Base-by-base conservation (phyloP, 2,797 vertebrate genomes). In the Halcyon leucocephala region DNA sequence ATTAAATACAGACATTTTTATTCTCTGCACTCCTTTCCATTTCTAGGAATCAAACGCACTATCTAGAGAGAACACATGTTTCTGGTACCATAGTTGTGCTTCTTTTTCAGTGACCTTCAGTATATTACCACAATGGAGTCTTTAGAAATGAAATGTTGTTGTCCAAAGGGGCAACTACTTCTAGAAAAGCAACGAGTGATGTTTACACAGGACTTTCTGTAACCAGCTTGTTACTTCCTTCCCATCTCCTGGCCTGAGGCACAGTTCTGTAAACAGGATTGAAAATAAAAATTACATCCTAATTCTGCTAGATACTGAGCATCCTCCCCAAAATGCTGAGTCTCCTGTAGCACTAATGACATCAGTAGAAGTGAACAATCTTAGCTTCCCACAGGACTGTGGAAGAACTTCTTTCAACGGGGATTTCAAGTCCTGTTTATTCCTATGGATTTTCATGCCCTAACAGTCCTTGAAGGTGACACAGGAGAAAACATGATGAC, bases 401-500 rank as follows among this genome's bases (percentile, higher is more conserved):
- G 44, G 31, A 9, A 51, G 31, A 72, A 90, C 78, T 94, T 93
- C 95, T 93, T 91, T 41, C 96, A 92, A 89, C 92, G 77, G 82
- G 72, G 93, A 97, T 97, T 97, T 97, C 84, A 91, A 93, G 96
- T 95, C 95, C 72, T 96, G 69, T 97, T 97, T 98, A 96, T 97
- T 97, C 95, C 94, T 91, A 83, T 17, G 10, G 74, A 97, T 97
- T 96, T 95, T 95, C 69, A 22, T 86, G 91, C 86, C 95, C 93
- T 97, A 93, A 95, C 90, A 90, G 78, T 95, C 96, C 97, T 97
- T 97, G 97, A 98, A 98, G 97, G 97, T 98, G 97, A 98, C 97
- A 98, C 81, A 90, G 95, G 72, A 97, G 96, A 97, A 97, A 97
- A 95, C 85, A 95, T 28, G 76, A 91, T 93, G 82, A 95, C 90